Evolutionary conservation across 2,113 vertebrate genomes (phyloP), one percentile per base, ranked within the genome.

Genomic region (Typhlomys cinereus): DNA sequence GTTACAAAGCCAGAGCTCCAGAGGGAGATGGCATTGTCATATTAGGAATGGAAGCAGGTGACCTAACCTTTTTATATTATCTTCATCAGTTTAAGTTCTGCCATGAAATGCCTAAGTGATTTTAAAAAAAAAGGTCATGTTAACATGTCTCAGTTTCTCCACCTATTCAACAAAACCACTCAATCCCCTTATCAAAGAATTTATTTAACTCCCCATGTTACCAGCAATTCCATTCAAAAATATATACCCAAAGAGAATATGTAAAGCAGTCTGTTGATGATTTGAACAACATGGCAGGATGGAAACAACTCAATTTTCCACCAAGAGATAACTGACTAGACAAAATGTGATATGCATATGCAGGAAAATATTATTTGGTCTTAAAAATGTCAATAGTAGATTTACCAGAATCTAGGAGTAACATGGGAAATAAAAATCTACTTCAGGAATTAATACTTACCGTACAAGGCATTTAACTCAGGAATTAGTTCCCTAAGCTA

Each of bases 1-100:
- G 52, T 75, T 83, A 61, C 91, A 94, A 44, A 93, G 88, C 83
- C 61, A 36, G 41, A 70, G 66, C 92, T 50, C 88, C 91, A n/a
- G 87, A 81, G 67, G 61, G 31, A 84, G 62, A 59, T 6, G 83
- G 79, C 74, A 75, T 76, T 92, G 46, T 67, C 64, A 44, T 34
- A 94, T 88, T 66, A 69, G 59, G 62, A 66, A 73, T 75, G 61
- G 34, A 61, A 62, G 39, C 71, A 39, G 62, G 15, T 57, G 62
- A 39, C 90, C 69, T 74, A 23, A 61, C 61, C 62, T 88, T 85
- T 61, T n/a, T n/a, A n/a, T n/a, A 29, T 17, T 85, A 81, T 71
- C 82, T 92, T 83, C 50, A 36, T 92, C 66, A 50, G 36, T 85
- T 81, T 94, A 74, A 76, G 39, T 59, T 66, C 48, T 79, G 48